Conservation (phyloP, 2,113 vertebrate genomes). For the Carlito syrichta region DNA sequence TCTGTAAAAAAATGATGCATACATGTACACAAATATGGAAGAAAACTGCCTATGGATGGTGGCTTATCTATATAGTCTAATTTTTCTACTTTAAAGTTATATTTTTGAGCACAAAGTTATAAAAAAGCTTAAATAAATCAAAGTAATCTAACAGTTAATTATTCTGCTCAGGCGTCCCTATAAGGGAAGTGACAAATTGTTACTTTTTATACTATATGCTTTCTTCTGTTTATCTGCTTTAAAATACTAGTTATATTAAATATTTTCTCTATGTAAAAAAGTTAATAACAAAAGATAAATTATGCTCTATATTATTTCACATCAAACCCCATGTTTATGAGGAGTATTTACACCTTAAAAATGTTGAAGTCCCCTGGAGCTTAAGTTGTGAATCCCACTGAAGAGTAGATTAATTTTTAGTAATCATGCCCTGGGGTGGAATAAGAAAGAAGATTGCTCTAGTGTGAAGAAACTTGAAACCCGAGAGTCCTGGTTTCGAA, state of each 20-base stretch:
- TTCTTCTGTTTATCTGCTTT: slow-evolving; percentile 27
- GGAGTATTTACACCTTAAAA: not conserved
- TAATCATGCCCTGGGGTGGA: not conserved
- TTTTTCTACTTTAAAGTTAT: not conserved
- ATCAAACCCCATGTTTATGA: slow-evolving; percentile 21
- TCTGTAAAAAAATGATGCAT: not conserved
- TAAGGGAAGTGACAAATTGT: not conserved
- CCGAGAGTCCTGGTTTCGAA: not conserved
- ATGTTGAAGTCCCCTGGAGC: not conserved
- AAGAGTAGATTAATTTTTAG: slow-evolving; percentile 6
- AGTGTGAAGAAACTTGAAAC: not conserved
- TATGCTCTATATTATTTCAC: not conserved
- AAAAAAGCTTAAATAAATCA: not conserved
- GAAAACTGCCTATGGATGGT: not conserved
- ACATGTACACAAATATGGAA: not conserved
- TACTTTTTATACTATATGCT: not conserved
- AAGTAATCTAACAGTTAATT: not conserved
- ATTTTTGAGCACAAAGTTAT: not conserved
- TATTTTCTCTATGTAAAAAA: not conserved
- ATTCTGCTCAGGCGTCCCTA: not conserved
- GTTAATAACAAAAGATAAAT: slow-evolving; percentile 22
- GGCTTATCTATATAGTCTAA: not conserved
- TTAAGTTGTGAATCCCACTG: not conserved
- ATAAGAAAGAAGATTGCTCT: too few relatives aligned
- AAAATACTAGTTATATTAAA: not conserved